These are phyloP conservation scores for Catalaphyllia jardinei DNA, from an alignment of 64 coral and sea anemone species.

Conservation along the genomic window DNA sequence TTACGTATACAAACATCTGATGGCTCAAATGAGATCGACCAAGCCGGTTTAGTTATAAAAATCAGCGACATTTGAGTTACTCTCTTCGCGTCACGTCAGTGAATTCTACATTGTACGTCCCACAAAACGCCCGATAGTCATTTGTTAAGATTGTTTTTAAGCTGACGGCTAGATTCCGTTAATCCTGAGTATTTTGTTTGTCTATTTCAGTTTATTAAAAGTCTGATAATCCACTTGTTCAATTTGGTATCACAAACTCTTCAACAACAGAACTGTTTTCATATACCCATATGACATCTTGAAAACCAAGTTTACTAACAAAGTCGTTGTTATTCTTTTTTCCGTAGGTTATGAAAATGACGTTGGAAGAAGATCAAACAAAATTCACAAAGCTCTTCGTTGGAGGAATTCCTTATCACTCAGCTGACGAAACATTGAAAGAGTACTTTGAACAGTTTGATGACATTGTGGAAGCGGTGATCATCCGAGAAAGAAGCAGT, in stretches of 20 bases:
- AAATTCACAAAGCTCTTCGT: slow-evolving; percentile 81
- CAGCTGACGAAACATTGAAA: slow-evolving; percentile 51
- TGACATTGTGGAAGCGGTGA: slow-evolving; percentile 71
- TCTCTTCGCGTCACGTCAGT: too few relatives aligned
- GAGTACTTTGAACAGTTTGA: slow-evolving; percentile 76
- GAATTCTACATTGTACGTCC: background rate
- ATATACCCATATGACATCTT: too few relatives aligned
- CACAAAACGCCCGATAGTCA: background rate
- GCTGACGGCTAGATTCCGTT: background rate
- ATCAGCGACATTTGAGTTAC: too few relatives aligned
- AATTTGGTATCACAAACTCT: too few relatives aligned
- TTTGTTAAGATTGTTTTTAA: background rate
- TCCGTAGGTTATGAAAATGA: slow-evolving; percentile 40
- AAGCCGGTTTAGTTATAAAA: too few relatives aligned
- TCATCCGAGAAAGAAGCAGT: slow-evolving; percentile 67
- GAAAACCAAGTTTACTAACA: background rate
- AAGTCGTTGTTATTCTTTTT: background rate
- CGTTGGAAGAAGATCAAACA: slow-evolving; percentile 44
- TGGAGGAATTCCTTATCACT: slow-evolving; percentile 72
- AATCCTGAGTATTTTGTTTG: too few relatives aligned
- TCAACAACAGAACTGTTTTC: too few relatives aligned
- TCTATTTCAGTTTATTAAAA: too few relatives aligned
- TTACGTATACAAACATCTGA: background rate
- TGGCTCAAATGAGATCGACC: too few relatives aligned
- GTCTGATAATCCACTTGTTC: too few relatives aligned